These are phyloP conservation scores for Crotalus horridus DNA, from an alignment of 2,113 vertebrate genomes.

Conservation along the genomic window DNA sequence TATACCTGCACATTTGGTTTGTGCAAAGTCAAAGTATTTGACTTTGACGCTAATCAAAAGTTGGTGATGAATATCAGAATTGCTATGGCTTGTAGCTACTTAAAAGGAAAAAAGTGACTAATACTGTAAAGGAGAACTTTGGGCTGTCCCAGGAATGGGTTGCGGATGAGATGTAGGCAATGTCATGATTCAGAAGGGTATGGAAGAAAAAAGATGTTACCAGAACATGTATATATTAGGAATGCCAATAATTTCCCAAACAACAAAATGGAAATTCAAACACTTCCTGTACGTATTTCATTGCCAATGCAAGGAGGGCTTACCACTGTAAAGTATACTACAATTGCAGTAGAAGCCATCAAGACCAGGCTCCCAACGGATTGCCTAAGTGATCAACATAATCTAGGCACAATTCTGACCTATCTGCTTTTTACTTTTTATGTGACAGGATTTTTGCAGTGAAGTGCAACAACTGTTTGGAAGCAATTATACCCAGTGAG, in stretches of 20 bases:
- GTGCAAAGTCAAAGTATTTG: neutral
- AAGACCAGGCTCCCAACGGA: too few relatives aligned
- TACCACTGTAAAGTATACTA: neutral
- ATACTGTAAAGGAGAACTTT: neutral
- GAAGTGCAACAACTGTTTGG: conserved; percentile 84
- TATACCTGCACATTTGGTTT: too few relatives aligned
- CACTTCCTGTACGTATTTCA: neutral
- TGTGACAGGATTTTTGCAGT: conserved; percentile 83
- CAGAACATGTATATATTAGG: neutral
- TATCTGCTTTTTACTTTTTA: conserved; percentile 17
- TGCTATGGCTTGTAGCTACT: neutral
- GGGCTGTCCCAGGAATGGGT: too few relatives aligned
- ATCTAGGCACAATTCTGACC: neutral
- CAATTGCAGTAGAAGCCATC: neutral
- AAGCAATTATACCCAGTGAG: conserved; percentile 83
- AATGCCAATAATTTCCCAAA: too few relatives aligned
- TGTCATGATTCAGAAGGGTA: too few relatives aligned
- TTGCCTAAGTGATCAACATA: neutral
- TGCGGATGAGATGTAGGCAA: neutral
- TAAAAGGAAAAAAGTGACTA: neutral
- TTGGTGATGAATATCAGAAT: neutral
- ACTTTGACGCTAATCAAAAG: neutral
- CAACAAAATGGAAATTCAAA: neutral
- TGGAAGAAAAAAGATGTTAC: neutral
- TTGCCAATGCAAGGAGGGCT: neutral